phyloP scores from a whole-genome alignment of 2,797 vertebrate genomes.

The Clamator glandarius region DNA sequence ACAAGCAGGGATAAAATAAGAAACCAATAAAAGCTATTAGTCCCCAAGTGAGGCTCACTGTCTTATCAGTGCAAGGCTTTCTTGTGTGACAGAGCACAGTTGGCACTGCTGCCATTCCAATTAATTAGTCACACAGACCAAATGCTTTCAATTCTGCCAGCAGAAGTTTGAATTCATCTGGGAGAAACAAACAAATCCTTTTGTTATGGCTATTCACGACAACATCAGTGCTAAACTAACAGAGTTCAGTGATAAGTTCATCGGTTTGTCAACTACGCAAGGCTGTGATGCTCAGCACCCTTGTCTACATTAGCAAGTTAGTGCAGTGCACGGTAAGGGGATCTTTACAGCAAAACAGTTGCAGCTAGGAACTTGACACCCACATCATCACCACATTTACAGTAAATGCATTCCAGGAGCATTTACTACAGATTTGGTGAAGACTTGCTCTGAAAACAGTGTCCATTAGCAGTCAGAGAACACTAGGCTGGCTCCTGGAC shows the following conservation, averaged over 20 bases:
- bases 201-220: not conserved
- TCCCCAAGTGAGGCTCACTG: constrained; percentile 2
- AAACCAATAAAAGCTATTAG: constrained; percentile 14
- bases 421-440: not conserved
- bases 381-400: not conserved
- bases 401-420: not conserved
- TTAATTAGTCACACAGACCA: constrained; percentile 5
- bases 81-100: not conserved
- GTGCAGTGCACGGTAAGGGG: fast-evolving
- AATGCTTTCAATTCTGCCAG: not conserved
- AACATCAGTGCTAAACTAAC: not conserved
- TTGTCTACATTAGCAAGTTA: not conserved
- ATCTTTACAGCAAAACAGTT: not conserved
- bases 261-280: not conserved
- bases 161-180: not conserved
- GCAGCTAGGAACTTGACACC: not conserved
- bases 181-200: constrained; percentile 1
- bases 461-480: not conserved
- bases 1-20: not conserved
- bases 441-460: not conserved
- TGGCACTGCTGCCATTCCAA: constrained; percentile 14
- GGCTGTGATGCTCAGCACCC: not conserved
- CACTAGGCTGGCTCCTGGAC: not conserved
- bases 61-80: constrained; percentile 32
- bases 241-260: not conserved